Evolutionary conservation across 2,888 invertebrate genomes (phyloP).

Genomic region (Adineta ricciae): DNA sequence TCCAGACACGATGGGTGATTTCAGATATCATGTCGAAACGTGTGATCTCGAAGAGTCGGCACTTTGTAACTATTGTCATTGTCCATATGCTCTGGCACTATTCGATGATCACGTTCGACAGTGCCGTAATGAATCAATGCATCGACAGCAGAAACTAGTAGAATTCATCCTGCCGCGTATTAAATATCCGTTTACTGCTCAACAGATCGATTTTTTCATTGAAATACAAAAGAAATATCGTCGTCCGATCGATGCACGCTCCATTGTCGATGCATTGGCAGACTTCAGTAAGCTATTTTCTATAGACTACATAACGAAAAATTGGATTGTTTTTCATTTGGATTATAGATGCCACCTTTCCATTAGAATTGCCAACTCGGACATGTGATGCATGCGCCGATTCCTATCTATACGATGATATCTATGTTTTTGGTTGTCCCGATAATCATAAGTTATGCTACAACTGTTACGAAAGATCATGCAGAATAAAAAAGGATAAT

Average conservation of each 20-base stretch:
- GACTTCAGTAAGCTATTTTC: background rate
- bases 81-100: background rate
- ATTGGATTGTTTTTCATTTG: too few species aligned
- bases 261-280: background rate
- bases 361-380: background rate
- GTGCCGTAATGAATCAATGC: background rate
- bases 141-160: background rate
- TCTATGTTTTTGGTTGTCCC: background rate
- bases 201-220: background rate
- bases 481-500: background rate
- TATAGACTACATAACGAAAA: too few species aligned
- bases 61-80: background rate
- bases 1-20: background rate
- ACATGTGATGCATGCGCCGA: background rate
- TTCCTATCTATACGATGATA: background rate
- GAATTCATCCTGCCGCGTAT: background rate
- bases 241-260: background rate
- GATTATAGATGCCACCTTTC: background rate
- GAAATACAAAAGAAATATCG: background rate
- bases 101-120: background rate
- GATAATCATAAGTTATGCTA: background rate
- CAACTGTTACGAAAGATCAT: background rate
- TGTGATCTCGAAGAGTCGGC: background rate
- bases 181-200: background rate
- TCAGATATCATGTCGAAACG: background rate